These are phyloP conservation scores for Cyaniris semiargus DNA, from an alignment of 2,888 invertebrate genomes.

Conservation along the genomic window DNA sequence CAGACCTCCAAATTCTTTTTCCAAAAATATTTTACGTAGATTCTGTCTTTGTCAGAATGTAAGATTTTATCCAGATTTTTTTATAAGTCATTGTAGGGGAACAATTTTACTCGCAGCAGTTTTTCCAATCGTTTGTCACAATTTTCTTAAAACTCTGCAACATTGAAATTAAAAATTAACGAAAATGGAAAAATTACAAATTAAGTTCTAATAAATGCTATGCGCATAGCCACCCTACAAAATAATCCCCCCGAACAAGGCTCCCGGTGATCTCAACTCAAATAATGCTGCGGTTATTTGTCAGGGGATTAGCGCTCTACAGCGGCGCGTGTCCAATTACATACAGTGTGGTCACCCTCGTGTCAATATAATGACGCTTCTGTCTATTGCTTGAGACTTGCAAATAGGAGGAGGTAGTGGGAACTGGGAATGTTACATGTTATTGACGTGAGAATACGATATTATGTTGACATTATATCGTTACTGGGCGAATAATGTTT, in stretches of 20 bases:
- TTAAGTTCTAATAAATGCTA: not conserved
- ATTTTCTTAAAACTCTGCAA: no score
- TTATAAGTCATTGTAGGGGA: no score
- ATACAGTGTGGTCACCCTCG: constrained; percentile 40
- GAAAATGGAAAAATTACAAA: not conserved
- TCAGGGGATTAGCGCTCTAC: constrained; percentile 45
- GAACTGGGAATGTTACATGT: not conserved
- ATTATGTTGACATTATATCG: no score
- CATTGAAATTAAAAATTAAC: not conserved
- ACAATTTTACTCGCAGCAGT: no score
- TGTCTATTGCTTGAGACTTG: constrained; percentile 5
- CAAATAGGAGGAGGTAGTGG: not conserved
- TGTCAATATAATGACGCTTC: constrained; percentile 49
- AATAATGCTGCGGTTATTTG: constrained; percentile 41
- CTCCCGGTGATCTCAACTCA: constrained; percentile 36
- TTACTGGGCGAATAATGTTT: no score
- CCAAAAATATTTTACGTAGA: no score
- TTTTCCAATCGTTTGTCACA: no score
- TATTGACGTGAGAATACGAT: not conserved
- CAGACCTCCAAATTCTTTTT: no score
- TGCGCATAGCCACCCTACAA: constrained; percentile 34
- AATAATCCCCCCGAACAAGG: constrained; percentile 43
- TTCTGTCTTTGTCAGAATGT: no score
- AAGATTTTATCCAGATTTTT: no score
- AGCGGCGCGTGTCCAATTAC: constrained; percentile 48